Conservation (phyloP, 2,888 invertebrate species). For the Sinotaia quadrata region DNA sequence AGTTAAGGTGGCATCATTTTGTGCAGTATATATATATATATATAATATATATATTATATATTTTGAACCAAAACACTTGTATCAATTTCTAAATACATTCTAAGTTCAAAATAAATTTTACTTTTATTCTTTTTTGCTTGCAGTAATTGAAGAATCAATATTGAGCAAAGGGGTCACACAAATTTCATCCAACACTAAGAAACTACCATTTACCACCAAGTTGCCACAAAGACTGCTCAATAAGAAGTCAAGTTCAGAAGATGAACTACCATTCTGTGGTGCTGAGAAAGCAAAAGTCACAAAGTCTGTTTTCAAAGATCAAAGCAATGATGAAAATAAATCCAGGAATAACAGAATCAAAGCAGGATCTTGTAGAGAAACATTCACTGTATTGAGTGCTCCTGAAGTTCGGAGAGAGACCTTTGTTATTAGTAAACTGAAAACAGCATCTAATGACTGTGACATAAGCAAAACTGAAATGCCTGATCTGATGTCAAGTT, state of each 20-base stretch:
- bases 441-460: neutral
- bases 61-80: too few species aligned
- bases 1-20: too few species aligned
- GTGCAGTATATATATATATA: too few species aligned
- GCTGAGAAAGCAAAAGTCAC: too few species aligned
- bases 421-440: conserved; percentile 2
- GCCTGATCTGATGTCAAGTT: conserved; percentile 22
- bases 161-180: neutral
- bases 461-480: conserved; percentile 15
- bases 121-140: conserved; percentile 3
- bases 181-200: conserved; percentile 1
- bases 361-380: neutral
- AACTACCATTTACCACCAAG: conserved; percentile 5
- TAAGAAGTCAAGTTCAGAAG: neutral
- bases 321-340: too few species aligned
- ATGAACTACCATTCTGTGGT: too few species aligned
- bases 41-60: too few species aligned
- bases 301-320: too few species aligned
- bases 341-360: too few species aligned
- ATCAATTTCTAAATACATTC: too few species aligned
- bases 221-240: conserved; percentile 21
- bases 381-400: neutral
- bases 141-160: conserved; percentile 14
- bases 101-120: too few species aligned
- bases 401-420: conserved; percentile 6